Percentiles rank a stretch among this genome's conserved stretches.
These are phyloP conservation scores for Orestias chungarensis DNA, from an alignment of 2,797 vertebrate species.

Conservation along the genomic window DNA sequence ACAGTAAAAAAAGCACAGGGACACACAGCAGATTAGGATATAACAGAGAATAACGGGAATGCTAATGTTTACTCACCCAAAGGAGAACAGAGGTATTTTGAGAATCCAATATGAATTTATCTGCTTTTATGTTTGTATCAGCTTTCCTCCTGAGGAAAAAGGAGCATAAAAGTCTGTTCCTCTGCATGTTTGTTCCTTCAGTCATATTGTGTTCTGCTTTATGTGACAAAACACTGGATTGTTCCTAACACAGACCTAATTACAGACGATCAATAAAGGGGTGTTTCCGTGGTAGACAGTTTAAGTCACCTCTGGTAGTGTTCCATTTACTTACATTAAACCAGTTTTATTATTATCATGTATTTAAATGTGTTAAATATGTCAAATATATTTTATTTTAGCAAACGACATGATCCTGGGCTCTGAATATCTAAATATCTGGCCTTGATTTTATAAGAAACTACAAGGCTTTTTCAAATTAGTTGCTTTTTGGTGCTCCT, in stretches of 20 bases:
- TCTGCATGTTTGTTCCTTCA: slow-evolving; percentile 19
- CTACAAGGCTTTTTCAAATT: background rate
- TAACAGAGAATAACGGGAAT: slow-evolving; percentile 55
- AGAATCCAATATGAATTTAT: slow-evolving; percentile 59
- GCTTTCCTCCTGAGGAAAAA: slow-evolving; percentile 46
- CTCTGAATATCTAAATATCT: too few relatives aligned
- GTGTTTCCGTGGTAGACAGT: background rate
- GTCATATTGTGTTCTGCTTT: slow-evolving; percentile 20
- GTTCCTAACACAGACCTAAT: slow-evolving; percentile 31
- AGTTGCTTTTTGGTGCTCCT: background rate
- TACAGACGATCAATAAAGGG: slow-evolving; percentile 45
- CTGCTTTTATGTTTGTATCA: slow-evolving; percentile 66
- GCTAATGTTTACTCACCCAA: slow-evolving; percentile 58
- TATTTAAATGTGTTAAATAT: background rate
- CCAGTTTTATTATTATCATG: background rate
- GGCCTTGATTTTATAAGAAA: too few relatives aligned
- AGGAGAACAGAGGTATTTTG: slow-evolving; percentile 51
- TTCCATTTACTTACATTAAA: background rate
- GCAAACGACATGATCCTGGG: background rate
- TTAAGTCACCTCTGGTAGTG: background rate
- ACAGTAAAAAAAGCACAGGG: slow-evolving; percentile 19
- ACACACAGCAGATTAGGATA: slow-evolving; percentile 54
- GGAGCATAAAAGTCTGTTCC: background rate
- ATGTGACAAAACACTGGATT: slow-evolving; percentile 46
- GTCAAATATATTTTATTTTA: background rate